Evolutionary conservation across 2,888 invertebrate genomes (phyloP).

Genomic region (Metellina segmentata): DNA sequence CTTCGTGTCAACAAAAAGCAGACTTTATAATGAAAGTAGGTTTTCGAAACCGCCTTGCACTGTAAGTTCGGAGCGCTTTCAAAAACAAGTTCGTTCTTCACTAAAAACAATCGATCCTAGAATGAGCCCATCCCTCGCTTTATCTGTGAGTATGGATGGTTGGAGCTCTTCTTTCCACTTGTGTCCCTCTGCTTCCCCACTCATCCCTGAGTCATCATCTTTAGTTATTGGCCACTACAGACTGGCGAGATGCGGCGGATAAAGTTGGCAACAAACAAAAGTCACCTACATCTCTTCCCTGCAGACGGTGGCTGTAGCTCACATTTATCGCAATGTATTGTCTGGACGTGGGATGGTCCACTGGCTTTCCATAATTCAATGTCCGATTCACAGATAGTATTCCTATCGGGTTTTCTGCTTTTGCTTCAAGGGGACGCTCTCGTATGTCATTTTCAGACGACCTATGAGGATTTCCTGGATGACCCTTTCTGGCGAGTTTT

Average conservation of each 20-base stretch:
- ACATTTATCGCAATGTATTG: slow-evolving; percentile 68
- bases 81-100: slow-evolving; percentile 1
- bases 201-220: slow-evolving; percentile 66
- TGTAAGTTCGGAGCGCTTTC: background rate
- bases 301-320: slow-evolving; percentile 36
- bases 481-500: background rate
- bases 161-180: slow-evolving; percentile 58
- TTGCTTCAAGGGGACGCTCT: slow-evolving; percentile 9
- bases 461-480: slow-evolving; percentile 31
- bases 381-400: slow-evolving; percentile 67
- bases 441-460: slow-evolving; percentile 44
- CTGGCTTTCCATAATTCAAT: slow-evolving; percentile 70
- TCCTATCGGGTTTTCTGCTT: slow-evolving; percentile 59
- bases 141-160: slow-evolving; percentile 67
- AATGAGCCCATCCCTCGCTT: slow-evolving; percentile 40
- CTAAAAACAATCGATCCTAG: slow-evolving; percentile 50
- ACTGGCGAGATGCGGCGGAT: slow-evolving; percentile 65
- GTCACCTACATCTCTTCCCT: slow-evolving; percentile 54
- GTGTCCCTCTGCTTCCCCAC: slow-evolving; percentile 47
- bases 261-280: slow-evolving; percentile 64
- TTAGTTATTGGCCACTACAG: slow-evolving; percentile 73
- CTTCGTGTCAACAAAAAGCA: no score
- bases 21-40: no score
- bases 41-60: no score
- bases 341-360: slow-evolving; percentile 61